Evolutionary conservation across 1,140 invertebrate species (phyloP).

Genomic region (Maniola jurtina): DNA sequence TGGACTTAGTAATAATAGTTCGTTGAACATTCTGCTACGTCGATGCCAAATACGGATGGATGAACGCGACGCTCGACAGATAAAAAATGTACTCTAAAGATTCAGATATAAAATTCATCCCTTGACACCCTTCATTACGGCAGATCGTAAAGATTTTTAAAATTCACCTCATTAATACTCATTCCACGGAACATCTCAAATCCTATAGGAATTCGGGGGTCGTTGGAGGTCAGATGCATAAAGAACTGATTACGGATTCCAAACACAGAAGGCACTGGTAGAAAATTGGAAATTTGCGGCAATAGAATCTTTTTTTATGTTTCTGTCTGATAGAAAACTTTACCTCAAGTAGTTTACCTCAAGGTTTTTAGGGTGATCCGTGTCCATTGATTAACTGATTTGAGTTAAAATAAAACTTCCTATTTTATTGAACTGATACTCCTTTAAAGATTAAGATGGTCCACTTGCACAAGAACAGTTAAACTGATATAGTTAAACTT

Average conservation of each 20-base stretch:
- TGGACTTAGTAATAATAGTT: too few relatives aligned
- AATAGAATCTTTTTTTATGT: conserved; percentile 7
- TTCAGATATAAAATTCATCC: not conserved
- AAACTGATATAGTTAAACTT: too few relatives aligned
- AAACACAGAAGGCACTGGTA: conserved; percentile 8
- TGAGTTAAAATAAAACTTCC: not conserved
- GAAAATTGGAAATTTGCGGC: conserved; percentile 7
- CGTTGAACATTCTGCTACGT: too few relatives aligned
- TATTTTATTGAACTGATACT: not conserved
- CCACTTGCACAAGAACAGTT: too few relatives aligned
- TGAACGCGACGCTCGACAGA: too few relatives aligned
- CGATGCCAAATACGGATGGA: too few relatives aligned
- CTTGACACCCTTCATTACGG: not conserved
- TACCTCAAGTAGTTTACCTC: not conserved
- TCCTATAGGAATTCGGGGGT: conserved; percentile 2
- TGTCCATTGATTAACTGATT: not conserved
- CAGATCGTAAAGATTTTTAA: not conserved
- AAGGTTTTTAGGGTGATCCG: not conserved
- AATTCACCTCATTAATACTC: conserved; percentile 6
- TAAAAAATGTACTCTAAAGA: too few relatives aligned
- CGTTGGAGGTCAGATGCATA: conserved; percentile 9
- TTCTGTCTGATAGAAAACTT: conserved; percentile 3
- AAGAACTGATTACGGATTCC: conserved; percentile 9
- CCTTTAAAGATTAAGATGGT: too few relatives aligned
- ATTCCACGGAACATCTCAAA: conserved; percentile 4